Conservation (phyloP, 2,113 vertebrate genomes). For the Glaucidium brasilianum region DNA sequence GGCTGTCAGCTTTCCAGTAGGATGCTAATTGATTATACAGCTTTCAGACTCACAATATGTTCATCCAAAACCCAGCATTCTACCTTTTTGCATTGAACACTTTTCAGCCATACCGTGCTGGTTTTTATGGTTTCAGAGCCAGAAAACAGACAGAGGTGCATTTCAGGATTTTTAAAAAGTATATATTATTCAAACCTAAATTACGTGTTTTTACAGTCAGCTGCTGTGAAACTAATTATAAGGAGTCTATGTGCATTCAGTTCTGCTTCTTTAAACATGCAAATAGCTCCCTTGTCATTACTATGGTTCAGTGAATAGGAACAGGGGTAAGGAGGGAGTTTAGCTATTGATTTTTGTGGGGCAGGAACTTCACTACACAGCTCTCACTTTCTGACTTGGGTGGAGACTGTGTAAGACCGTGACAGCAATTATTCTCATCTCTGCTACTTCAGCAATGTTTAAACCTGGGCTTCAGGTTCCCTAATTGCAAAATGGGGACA, state of each 20-base stretch:
- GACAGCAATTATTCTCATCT: slow-evolving; percentile 1
- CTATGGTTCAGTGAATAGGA: slow-evolving; percentile 54
- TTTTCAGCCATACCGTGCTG: not conserved
- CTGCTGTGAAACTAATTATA: slow-evolving; percentile 54
- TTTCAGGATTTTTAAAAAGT: slow-evolving; percentile 8
- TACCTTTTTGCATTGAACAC: not conserved
- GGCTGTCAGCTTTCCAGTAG: slow-evolving; percentile 45
- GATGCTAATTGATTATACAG: slow-evolving; percentile 64
- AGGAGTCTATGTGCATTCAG: slow-evolving; percentile 29
- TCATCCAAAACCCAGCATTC: slow-evolving; percentile 28
- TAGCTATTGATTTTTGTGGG: slow-evolving; percentile 37
- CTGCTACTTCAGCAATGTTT: not conserved
- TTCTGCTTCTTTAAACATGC: slow-evolving; percentile 63
- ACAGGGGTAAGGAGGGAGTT: slow-evolving; percentile 28
- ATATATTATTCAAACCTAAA: slow-evolving; percentile 42
- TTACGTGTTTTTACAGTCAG: slow-evolving; percentile 10
- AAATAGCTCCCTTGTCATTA: slow-evolving; percentile 56
- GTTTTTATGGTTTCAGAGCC: not conserved
- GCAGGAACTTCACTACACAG: slow-evolving; percentile 18
- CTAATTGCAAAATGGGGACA: not conserved
- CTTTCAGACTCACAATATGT: slow-evolving; percentile 45
- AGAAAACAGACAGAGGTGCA: not conserved
- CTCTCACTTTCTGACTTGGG: not conserved
- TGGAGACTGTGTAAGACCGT: not conserved
- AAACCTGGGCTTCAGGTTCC: slow-evolving; percentile 1